Percentiles rank a stretch among this genome's conserved stretches.
phyloP scores from a whole-genome alignment of 1,140 invertebrate species.

The Sweltsa coloradensis region DNA sequence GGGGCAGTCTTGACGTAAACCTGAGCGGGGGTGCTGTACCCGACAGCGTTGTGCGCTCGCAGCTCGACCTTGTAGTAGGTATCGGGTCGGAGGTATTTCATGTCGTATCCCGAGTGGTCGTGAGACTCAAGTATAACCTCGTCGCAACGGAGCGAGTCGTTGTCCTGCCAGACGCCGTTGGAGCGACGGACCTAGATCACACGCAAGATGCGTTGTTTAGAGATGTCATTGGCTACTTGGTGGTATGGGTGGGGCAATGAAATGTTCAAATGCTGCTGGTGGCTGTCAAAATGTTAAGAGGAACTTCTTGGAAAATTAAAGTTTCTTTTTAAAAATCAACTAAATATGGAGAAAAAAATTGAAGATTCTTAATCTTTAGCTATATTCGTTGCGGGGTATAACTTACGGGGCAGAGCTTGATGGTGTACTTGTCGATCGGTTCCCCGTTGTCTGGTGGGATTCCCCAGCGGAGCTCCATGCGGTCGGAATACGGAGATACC shows the following conservation, averaged over 20 bases:
- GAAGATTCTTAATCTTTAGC: too few relatives aligned
- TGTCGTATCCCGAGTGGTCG: constrained; percentile 46
- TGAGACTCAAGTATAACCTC: constrained; percentile 38
- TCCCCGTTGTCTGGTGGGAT: constrained; percentile 78
- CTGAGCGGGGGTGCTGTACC: constrained; percentile 57
- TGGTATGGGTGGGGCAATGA: too few relatives aligned
- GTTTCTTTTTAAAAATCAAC: too few relatives aligned
- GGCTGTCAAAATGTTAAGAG: too few relatives aligned
- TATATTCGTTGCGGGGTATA: too few relatives aligned
- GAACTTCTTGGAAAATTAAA: too few relatives aligned
- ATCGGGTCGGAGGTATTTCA: constrained; percentile 54
- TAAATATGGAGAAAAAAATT: too few relatives aligned
- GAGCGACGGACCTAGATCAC: constrained; percentile 38
- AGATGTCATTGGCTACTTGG: too few relatives aligned
- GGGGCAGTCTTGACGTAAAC: constrained; percentile 68
- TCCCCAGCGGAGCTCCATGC: constrained; percentile 69
- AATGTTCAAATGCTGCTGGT: too few relatives aligned
- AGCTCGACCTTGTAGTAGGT: constrained; percentile 72
- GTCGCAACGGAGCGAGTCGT: not conserved
- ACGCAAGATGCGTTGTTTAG: too few relatives aligned
- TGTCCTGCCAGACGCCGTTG: constrained; percentile 28
- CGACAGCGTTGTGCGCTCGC: constrained; percentile 72
- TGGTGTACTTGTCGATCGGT: constrained; percentile 68
- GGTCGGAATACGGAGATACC: constrained; percentile 49
- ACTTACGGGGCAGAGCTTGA: constrained; percentile 68